These are phyloP conservation scores for Protosalanx chinensis DNA, from an alignment of 2,797 vertebrate genomes.

Conservation along the genomic window DNA sequence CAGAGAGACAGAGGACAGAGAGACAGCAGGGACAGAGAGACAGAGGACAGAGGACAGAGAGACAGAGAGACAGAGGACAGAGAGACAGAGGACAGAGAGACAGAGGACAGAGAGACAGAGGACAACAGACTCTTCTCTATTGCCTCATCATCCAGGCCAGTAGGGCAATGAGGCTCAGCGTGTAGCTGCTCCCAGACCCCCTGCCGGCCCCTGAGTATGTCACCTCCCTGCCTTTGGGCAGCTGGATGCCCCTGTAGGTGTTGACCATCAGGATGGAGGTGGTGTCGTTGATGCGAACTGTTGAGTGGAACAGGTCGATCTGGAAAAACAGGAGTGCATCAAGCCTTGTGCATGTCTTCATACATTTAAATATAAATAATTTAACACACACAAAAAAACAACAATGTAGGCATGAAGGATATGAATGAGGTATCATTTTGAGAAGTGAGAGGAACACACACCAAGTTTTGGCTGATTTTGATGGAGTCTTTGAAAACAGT, in stretches of 20 bases:
- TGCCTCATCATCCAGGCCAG: constrained; percentile 14
- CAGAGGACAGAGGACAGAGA: too few relatives aligned
- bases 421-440: not conserved
- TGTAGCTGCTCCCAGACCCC: constrained; percentile 8
- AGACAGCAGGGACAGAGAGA: too few relatives aligned
- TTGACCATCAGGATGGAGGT: constrained; percentile 21
- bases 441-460: constrained; percentile 38
- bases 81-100: too few relatives aligned
- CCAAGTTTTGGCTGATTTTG: constrained; percentile 65
- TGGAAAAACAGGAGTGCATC: constrained; percentile 29
- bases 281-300: not conserved
- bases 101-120: too few relatives aligned
- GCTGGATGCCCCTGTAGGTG: constrained; percentile 46
- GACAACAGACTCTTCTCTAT: too few relatives aligned
- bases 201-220: not conserved
- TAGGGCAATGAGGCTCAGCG: constrained; percentile 41
- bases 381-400: too few relatives aligned
- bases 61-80: too few relatives aligned
- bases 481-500: constrained; percentile 71
- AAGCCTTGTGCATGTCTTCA: not conserved
- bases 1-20: too few relatives aligned
- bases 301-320: constrained; percentile 64
- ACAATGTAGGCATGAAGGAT: not conserved
- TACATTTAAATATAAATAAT: not conserved
- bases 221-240: constrained; percentile 5